phyloP scores from a whole-genome alignment of 2,113 vertebrate species.

The Dicrurus megarhynchus region DNA sequence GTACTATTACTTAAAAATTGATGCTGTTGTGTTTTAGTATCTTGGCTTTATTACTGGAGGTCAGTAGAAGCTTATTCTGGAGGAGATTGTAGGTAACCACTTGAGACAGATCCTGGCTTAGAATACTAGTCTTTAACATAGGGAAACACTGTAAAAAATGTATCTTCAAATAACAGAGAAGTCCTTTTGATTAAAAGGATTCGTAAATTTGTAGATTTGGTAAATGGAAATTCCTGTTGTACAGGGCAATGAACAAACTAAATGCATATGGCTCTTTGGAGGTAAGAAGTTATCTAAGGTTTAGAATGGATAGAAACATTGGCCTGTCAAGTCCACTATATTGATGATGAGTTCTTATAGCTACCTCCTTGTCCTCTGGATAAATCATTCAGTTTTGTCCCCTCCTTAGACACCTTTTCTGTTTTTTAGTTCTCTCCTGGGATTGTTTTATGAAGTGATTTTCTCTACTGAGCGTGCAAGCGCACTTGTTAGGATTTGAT shows the following conservation, averaged over 20 bases:
- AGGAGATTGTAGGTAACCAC: background rate
- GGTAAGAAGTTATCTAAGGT: background rate
- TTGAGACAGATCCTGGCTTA: background rate
- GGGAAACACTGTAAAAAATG: background rate
- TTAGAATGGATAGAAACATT: background rate
- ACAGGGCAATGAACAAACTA: background rate
- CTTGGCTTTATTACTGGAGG: background rate
- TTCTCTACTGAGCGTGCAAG: slow-evolving; percentile 35
- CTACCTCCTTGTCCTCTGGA: background rate
- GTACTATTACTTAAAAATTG: background rate
- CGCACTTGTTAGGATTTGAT: slow-evolving; percentile 55
- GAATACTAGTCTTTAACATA: background rate
- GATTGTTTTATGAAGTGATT: slow-evolving; percentile 46
- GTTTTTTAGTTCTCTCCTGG: slow-evolving; percentile 1
- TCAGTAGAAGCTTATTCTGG: background rate
- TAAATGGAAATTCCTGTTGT: background rate
- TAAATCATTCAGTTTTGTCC: background rate
- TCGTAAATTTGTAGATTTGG: background rate
- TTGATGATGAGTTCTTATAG: background rate
- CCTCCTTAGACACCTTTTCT: background rate
- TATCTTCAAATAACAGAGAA: background rate
- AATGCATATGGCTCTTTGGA: background rate
- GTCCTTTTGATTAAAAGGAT: background rate
- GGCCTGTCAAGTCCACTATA: background rate
- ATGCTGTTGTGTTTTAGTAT: background rate